These are phyloP conservation scores for Megalops cyprinoides DNA, from an alignment of 2,797 vertebrate species.

Conservation along the genomic window DNA sequence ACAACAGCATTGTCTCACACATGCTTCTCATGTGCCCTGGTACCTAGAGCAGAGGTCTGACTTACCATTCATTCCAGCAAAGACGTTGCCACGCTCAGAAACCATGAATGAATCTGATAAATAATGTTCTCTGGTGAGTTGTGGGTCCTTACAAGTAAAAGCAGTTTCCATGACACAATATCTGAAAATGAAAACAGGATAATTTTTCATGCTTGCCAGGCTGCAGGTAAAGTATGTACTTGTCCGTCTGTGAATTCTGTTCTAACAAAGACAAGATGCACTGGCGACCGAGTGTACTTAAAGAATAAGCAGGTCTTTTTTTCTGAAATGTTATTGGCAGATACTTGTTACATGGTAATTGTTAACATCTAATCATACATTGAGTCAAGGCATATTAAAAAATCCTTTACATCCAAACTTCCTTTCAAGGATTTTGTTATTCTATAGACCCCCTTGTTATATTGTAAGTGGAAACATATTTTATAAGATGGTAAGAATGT, in stretches of 20 bases:
- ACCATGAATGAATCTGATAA: not conserved
- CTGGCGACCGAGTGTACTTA: not conserved
- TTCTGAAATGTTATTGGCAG: too few relatives aligned
- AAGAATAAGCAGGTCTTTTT: too few relatives aligned
- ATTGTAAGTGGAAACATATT: conserved; percentile 27
- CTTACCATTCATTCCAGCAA: not conserved
- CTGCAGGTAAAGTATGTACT: not conserved
- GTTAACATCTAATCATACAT: not conserved
- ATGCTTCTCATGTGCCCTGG: too few relatives aligned
- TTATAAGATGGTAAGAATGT: conserved; percentile 19
- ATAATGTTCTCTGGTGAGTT: too few relatives aligned
- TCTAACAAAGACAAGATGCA: not conserved
- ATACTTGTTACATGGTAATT: not conserved
- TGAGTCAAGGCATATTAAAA: not conserved
- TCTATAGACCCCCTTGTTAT: not conserved
- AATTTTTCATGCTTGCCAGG: not conserved
- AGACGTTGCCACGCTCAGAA: not conserved
- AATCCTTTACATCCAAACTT: not conserved
- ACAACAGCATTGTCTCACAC: too few relatives aligned
- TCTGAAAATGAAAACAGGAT: not conserved
- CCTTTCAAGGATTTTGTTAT: not conserved
- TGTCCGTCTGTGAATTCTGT: not conserved
- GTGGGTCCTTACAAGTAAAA: too few relatives aligned
- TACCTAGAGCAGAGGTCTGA: not conserved
- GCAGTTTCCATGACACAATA: not conserved